A percentile compares a stretch with the other conserved stretches of the same genome.
phyloP scores from a whole-genome alignment of 2,888 invertebrate genomes.

The Exocentrus adspersus region DNA sequence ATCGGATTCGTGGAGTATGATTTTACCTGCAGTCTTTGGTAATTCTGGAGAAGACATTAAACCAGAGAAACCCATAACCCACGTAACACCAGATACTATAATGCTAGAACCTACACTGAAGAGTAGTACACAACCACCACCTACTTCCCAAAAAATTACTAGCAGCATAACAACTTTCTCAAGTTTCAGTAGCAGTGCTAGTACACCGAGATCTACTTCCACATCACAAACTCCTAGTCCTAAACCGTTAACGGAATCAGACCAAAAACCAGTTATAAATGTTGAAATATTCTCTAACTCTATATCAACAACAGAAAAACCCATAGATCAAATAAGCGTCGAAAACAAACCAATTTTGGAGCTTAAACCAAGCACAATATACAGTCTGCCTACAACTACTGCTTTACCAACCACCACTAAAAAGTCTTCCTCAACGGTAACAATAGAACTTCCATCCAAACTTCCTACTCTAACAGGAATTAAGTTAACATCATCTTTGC shows the following conservation, averaged over 20 bases:
- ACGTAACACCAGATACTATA: slow-evolving; percentile 58
- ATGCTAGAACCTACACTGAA: slow-evolving; percentile 52
- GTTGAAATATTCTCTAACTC: slow-evolving; percentile 46
- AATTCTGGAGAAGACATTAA: slow-evolving; percentile 61
- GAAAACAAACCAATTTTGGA: slow-evolving; percentile 31
- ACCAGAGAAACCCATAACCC: slow-evolving; percentile 53
- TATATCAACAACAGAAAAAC: slow-evolving; percentile 41
- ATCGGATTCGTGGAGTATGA: slow-evolving; percentile 82
- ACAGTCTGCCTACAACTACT: not conserved
- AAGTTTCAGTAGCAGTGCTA: slow-evolving; percentile 50
- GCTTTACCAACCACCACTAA: not conserved
- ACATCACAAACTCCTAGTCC: slow-evolving; percentile 21
- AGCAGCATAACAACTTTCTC: slow-evolving; percentile 15
- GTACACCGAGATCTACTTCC: slow-evolving; percentile 39
- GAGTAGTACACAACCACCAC: not conserved
- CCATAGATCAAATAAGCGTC: slow-evolving; percentile 18
- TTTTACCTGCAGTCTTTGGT: slow-evolving; percentile 82
- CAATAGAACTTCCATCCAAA: not conserved
- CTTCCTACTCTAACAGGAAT: not conserved
- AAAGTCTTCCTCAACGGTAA: not conserved
- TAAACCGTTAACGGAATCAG: slow-evolving; percentile 17
- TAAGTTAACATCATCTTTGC: not conserved
- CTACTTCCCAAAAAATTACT: slow-evolving; percentile 18
- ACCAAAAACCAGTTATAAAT: slow-evolving; percentile 32
- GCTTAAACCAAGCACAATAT: too few relatives aligned